Evolutionary conservation across 2,888 invertebrate genomes (phyloP).

Genomic region (Drosophila atroscutellata): DNA sequence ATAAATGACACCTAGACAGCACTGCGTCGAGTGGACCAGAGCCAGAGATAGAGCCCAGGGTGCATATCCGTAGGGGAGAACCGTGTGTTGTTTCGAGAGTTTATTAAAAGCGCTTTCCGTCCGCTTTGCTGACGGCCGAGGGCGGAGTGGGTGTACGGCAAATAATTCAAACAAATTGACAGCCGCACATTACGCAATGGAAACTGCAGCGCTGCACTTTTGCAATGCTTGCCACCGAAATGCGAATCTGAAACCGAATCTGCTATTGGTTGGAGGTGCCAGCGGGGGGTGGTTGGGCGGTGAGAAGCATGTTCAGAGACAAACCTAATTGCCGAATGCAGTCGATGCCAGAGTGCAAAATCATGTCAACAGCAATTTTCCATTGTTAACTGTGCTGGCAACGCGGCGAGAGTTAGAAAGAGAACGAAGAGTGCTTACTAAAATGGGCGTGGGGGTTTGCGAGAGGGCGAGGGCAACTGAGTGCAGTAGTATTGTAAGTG

Average conservation of each 20-base stretch:
- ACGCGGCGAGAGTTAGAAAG: slow-evolving; percentile 18
- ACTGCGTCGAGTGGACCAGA: slow-evolving; percentile 2
- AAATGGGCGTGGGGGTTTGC: background rate
- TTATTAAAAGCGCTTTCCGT: slow-evolving; percentile 73
- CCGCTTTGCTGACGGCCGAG: slow-evolving; percentile 24
- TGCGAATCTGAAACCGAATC: slow-evolving; percentile 29
- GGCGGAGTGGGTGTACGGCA: slow-evolving; percentile 32
- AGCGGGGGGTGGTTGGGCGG: background rate
- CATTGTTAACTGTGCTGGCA: slow-evolving; percentile 71
- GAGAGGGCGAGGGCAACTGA: slow-evolving; percentile 24
- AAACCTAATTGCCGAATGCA: slow-evolving; percentile 86
- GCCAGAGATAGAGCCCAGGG: slow-evolving; percentile 5
- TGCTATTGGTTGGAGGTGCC: background rate
- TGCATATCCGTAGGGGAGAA: slow-evolving; percentile 20
- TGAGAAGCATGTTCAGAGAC: slow-evolving; percentile 66
- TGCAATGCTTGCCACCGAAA: slow-evolving; percentile 62
- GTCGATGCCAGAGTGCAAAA: slow-evolving; percentile 85
- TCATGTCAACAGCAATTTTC: slow-evolving; percentile 85
- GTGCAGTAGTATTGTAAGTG: slow-evolving; percentile 57
- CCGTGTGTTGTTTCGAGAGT: slow-evolving; percentile 38
- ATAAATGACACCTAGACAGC: slow-evolving; percentile 78
- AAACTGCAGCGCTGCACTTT: slow-evolving; percentile 76
- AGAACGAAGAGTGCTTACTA: slow-evolving; percentile 5
- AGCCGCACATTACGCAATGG: slow-evolving; percentile 79
- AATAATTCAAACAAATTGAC: slow-evolving; percentile 80